phyloP scores from a whole-genome alignment of 2,113 vertebrate species.

The Proterorhinus semilunaris region DNA sequence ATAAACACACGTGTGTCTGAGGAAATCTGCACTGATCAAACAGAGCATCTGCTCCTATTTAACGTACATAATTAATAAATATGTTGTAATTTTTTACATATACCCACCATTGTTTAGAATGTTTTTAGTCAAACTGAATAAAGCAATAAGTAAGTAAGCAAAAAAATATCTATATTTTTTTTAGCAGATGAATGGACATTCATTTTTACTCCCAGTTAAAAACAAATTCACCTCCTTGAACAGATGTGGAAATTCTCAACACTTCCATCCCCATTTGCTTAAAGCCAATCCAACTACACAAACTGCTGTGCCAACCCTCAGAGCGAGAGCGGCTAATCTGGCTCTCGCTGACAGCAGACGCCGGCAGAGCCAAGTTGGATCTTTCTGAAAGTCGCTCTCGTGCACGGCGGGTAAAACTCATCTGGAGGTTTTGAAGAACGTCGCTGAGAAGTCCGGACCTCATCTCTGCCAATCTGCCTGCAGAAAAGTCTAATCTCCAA shows the following conservation, averaged over 20 bases:
- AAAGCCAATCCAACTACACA: not conserved
- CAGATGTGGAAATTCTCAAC: not conserved
- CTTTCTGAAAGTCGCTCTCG: not conserved
- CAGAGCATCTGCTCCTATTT: no score
- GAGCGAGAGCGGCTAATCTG: conserved; percentile 1
- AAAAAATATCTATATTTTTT: no score
- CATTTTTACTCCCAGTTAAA: not conserved
- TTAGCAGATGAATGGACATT: no score
- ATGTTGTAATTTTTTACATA: no score
- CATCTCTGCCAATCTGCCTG: conserved; percentile 2
- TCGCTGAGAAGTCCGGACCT: not conserved
- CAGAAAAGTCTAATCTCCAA: not conserved
- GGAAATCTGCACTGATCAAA: no score
- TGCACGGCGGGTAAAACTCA: not conserved
- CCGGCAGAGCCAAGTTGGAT: not conserved
- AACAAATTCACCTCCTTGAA: not conserved
- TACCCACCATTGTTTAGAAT: no score
- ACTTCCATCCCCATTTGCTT: not conserved
- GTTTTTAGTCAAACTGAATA: no score
- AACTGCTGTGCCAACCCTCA: not conserved
- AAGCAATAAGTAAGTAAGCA: no score
- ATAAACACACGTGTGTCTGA: no score
- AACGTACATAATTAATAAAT: no score
- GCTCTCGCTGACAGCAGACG: not conserved
- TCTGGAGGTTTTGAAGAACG: not conserved